Evolutionary conservation across 2,113 vertebrate genomes (phyloP), one percentile per base, ranked within the genome.

Genomic region (Melospiza melodia): DNA sequence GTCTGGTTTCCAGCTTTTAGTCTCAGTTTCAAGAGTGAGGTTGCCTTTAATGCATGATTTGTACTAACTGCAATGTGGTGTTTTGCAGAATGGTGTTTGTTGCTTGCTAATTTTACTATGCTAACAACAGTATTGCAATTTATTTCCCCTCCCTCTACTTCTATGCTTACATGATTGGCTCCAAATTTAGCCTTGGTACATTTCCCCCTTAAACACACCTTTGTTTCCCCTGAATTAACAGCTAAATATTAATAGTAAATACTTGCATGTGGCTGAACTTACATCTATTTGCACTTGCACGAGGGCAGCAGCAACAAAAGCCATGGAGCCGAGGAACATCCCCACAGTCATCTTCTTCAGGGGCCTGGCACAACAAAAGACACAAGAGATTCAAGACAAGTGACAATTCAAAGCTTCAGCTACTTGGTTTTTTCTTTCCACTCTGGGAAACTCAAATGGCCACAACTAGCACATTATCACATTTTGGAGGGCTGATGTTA

Each of bases 281-380:
- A 99, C 99, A 21, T 99, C 99, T 48, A 99, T 98, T 97, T 99
- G 63, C 79, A 99, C 41, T 94, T 99, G 99, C 68, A 99, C 87
- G 49, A 99, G 16, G 39, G 98, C 98, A 83, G 99, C 99, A n/a
- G 89, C 98, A 82, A 99, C 95, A 62, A 99, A 99, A n/a, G 99
- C 99, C 95, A 98, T 58, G 51, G 98, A 97, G 41, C 99, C 99
- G 22, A 99, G 90, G 79, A 99, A 86, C 99, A 99, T 99, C 10
- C 99, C 99, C 13, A 99, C 98, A 2, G 99, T 99, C 95, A 99
- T 99, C 98, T 96, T 99, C 96, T 91, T 99, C 95, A 99, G 94
- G 54, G 99, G 98, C 76, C 99, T 99, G 97, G 25, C 6, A 44
- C 10, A 72, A 65, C 23, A 89, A 51, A 37, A 61, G 65, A 82